phyloP scores from a whole-genome alignment of 1,140 invertebrate genomes.

The Tetranychus urticae region DNA sequence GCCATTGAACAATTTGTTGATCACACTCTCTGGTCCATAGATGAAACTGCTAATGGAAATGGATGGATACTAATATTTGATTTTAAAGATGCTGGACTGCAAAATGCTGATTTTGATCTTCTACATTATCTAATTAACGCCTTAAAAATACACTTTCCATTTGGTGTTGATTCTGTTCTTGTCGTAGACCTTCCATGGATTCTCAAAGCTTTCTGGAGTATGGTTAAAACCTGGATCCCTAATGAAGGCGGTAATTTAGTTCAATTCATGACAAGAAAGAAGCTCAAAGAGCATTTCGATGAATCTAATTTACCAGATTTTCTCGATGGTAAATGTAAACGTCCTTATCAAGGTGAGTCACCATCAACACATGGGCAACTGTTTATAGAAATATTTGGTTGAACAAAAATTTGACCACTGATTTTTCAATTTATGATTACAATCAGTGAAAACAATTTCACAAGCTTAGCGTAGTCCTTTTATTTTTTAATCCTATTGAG shows the following conservation, averaged over 20 bases:
- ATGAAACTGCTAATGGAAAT: constrained; percentile 3
- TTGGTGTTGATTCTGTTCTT: constrained; percentile 5
- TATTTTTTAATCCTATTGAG: too few relatives aligned
- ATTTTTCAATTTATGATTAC: too few relatives aligned
- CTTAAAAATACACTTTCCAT: constrained; percentile 10
- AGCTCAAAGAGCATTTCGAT: not conserved
- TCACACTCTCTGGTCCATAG: not conserved
- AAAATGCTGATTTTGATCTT: constrained; percentile 9
- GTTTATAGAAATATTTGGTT: too few relatives aligned
- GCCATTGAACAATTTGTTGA: not conserved
- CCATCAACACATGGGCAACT: not conserved
- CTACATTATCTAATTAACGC: constrained; percentile 7
- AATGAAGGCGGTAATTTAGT: not conserved
- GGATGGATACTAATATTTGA: constrained; percentile 8
- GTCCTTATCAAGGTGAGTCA: not conserved
- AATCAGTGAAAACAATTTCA: too few relatives aligned
- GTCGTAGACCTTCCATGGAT: constrained; percentile 5
- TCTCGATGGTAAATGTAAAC: constrained; percentile 2
- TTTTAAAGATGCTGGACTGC: constrained; percentile 2
- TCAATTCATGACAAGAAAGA: not conserved
- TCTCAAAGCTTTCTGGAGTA: not conserved
- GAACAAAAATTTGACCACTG: too few relatives aligned
- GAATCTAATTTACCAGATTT: not conserved
- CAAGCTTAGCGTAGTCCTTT: too few relatives aligned
- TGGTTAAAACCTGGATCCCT: constrained; percentile 1